These are phyloP conservation scores for Brachionus plicatilis DNA, from an alignment of 1,140 invertebrate species.

Conservation along the genomic window DNA sequence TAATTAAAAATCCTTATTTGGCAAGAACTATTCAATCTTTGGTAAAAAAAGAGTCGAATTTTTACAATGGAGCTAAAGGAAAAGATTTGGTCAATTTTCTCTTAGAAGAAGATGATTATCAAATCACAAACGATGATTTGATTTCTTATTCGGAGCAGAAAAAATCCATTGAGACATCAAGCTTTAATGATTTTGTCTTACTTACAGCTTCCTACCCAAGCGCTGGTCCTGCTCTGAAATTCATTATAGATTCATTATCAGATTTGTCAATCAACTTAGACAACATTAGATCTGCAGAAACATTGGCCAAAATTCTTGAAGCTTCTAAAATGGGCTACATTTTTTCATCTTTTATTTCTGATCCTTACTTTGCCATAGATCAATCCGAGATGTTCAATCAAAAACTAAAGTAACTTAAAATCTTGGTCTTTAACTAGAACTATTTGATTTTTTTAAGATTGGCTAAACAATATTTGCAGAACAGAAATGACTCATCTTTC, in stretches of 20 bases:
- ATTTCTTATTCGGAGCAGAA: neutral
- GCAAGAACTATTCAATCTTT: constrained; percentile 36
- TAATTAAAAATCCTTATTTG: constrained; percentile 39
- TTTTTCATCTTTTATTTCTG: neutral
- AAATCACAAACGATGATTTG: neutral
- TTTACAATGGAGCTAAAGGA: constrained; percentile 1
- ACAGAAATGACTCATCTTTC: neutral
- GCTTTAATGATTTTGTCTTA: constrained; percentile 6
- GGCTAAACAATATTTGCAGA: constrained; percentile 1
- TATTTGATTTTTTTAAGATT: neutral
- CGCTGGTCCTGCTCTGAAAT: neutral
- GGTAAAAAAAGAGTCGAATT: neutral
- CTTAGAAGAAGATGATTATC: neutral
- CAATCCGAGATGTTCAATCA: neutral
- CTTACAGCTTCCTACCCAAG: constrained; percentile 5
- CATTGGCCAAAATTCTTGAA: neutral
- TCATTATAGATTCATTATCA: neutral
- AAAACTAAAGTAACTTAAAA: neutral
- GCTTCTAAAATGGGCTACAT: constrained; percentile 19
- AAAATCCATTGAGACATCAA: neutral
- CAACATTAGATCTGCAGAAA: neutral
- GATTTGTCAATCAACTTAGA: neutral
- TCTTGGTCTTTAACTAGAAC: neutral
- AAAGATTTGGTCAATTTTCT: neutral
- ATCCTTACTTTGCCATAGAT: neutral